Base-by-base conservation (phyloP, 1,140 invertebrate genomes). In the Elymnias hypermnestra region DNA sequence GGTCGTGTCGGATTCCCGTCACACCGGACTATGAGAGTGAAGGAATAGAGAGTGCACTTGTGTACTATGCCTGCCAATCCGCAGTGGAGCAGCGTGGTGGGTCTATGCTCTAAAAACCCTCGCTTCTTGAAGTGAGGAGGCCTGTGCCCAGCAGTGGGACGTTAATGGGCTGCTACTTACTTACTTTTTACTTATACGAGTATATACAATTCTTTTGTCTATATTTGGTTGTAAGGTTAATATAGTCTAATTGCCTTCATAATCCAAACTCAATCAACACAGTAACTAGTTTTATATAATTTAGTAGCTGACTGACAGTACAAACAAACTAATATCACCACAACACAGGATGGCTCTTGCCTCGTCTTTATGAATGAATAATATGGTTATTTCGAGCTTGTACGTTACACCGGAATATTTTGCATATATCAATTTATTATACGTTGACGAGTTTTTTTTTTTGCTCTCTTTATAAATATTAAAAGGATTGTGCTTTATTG, bases 301-400 rank as follows among this genome's bases (percentile, higher is more conserved):
- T 41, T 48, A 39, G 29, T 19, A 21, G 45, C 29, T 48, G 40
- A 43, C 36, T 38, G 39, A 49, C 40, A 48, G 45, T 35, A 43
- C 40, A 43, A 53, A 48, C 41, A 31, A 48, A 54, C 54, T 51
- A 57, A 53, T 54, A 53, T 42, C 41, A 53, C 39, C 50, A 17
- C 54, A 51, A 63, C 61, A 57, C 41, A 46, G 59, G 40, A 60
- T 58, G 33, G 53, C 58, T 54, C 47, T 58, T 47, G 46, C 57
- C 50, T 48, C 50, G 41, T 57, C 56, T 63, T 50, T 55, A 57
- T 62, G 63, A 70, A 70, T 70, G 53, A 63, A 62, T 62, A 67
- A 70, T 61, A 42, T 48, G 50, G 50, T 59, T 67, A 60, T 66
- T 62, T 59, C 56, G 51, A 51, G 63, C 47, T 57, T 51, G 54